Conservation (phyloP, 2,113 vertebrate species). For the Heterotis niloticus region DNA sequence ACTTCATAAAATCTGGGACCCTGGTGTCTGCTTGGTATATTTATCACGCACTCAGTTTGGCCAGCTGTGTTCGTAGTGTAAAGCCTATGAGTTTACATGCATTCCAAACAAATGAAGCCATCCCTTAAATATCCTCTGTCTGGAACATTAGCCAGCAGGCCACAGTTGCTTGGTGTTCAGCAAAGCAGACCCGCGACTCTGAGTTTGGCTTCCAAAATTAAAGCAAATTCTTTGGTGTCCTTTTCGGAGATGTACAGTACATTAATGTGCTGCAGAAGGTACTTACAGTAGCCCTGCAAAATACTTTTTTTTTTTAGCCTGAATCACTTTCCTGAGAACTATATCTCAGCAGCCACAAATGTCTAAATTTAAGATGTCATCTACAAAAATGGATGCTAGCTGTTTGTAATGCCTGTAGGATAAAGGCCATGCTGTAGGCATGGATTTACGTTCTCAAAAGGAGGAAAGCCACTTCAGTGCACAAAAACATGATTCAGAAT, state of each 20-base stretch:
- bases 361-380: too few species aligned
- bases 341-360: neutral
- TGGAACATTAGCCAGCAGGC: conserved; percentile 14
- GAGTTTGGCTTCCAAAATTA: neutral
- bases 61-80: conserved; percentile 57
- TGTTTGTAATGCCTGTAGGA: too few species aligned
- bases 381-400: too few species aligned
- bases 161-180: neutral
- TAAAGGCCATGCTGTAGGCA: too few species aligned
- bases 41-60: conserved; percentile 46
- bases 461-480: too few species aligned
- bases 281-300: neutral
- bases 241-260: neutral
- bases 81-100: conserved; percentile 58
- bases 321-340: neutral
- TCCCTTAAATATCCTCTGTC: neutral
- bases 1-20: conserved; percentile 46
- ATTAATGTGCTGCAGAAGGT: neutral
- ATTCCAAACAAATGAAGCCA: conserved; percentile 61
- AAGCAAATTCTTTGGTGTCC: neutral
- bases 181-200: neutral
- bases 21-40: conserved; percentile 48
- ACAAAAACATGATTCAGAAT: too few species aligned
- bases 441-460: too few species aligned
- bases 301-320: neutral